phyloP scores from a whole-genome alignment of 1,140 invertebrate species.

The Temnothorax nylanderi region DNA sequence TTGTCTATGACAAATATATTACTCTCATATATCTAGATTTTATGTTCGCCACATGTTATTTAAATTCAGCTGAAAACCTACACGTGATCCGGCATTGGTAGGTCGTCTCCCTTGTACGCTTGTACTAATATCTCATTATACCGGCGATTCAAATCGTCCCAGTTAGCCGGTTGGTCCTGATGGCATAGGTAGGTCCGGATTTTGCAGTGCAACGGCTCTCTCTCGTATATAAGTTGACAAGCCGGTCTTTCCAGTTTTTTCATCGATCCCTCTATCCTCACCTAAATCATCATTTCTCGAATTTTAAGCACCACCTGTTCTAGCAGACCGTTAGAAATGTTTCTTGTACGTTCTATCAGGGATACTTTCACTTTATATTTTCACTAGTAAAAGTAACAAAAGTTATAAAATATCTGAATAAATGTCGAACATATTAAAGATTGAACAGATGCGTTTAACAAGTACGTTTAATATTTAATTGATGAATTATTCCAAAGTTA shows the following conservation, averaged over 20 bases:
- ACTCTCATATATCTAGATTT: not conserved
- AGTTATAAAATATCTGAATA: not conserved
- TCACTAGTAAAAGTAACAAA: not conserved
- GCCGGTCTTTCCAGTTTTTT: conserved; percentile 74
- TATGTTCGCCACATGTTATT: not conserved
- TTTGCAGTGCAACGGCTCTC: conserved; percentile 83
- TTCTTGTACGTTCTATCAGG: not conserved
- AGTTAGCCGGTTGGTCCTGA: conserved; percentile 82
- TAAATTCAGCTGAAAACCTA: conserved; percentile 70
- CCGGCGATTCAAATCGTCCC: conserved; percentile 81
- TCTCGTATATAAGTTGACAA: conserved; percentile 81
- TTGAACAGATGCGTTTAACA: not conserved
- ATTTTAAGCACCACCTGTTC: not conserved
- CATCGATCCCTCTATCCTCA: conserved; percentile 83
- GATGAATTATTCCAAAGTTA: not conserved
- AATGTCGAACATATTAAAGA: not conserved
- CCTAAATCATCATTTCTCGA: conserved; percentile 72
- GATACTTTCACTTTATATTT: not conserved
- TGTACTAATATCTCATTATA: conserved; percentile 79
- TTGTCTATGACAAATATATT: not conserved
- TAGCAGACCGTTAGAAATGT: not conserved
- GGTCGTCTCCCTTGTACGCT: conserved; percentile 61
- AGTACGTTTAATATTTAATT: not conserved
- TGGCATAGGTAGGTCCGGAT: conserved; percentile 83
- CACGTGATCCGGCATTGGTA: conserved; percentile 84